Evolutionary conservation across 2,888 invertebrate genomes (phyloP).

Genomic region (Cephus sareptanus): DNA sequence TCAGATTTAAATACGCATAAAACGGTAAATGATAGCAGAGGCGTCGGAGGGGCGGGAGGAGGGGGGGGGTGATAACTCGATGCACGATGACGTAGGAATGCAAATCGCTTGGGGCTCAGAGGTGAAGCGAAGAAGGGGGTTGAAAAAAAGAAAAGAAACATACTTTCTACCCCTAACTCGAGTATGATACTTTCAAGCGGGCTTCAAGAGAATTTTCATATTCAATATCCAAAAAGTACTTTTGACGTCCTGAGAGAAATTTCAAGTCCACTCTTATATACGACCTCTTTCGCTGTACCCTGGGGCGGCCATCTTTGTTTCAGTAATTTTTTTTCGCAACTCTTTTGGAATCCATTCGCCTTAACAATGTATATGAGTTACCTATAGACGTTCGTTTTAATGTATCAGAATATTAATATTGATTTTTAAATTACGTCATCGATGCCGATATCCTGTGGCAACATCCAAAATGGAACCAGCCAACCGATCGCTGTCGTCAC

Average conservation of each 20-base stretch:
- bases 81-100: background rate
- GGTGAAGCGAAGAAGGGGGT: background rate
- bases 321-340: constrained; percentile 15
- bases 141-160: background rate
- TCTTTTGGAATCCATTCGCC: background rate
- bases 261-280: constrained; percentile 19
- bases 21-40: background rate
- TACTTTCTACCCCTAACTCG: constrained; percentile 20
- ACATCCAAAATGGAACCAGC: background rate
- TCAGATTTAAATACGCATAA: constrained; percentile 3
- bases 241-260: constrained; percentile 15
- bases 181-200: constrained; percentile 21
- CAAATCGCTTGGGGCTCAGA: background rate
- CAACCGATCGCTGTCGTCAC: background rate
- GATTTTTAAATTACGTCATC: background rate
- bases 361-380: background rate
- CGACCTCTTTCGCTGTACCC: background rate
- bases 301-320: background rate
- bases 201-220: constrained; percentile 31
- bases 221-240: constrained; percentile 20
- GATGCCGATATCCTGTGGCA: background rate
- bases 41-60: background rate
- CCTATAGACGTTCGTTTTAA: background rate
- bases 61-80: background rate
- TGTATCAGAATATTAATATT: background rate